A percentile compares a stretch with the other conserved stretches of the same genome.
phyloP scores from a whole-genome alignment of 2,888 invertebrate species.

The Spialia ferax region DNA sequence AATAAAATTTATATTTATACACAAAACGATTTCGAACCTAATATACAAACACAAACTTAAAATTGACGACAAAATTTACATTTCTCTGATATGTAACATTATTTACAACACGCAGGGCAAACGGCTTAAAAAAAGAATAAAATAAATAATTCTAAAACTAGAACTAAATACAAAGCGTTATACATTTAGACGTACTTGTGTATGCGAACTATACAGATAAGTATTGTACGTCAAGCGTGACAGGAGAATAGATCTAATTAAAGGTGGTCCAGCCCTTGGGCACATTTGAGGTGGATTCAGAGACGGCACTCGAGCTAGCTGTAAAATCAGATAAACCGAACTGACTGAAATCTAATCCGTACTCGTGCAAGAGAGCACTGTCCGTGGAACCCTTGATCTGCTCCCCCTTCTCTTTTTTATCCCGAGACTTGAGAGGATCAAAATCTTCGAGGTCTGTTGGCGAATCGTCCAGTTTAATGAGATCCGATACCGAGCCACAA shows the following conservation, averaged over 20 bases:
- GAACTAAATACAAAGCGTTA: conserved; percentile 55
- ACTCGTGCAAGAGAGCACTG: conserved; percentile 90
- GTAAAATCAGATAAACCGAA: conserved; percentile 80
- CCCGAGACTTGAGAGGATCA: conserved; percentile 75
- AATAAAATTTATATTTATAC: conserved; percentile 29
- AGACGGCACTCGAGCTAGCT: conserved; percentile 56
- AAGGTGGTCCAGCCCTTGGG: conserved; percentile 81
- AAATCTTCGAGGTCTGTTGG: conserved; percentile 77
- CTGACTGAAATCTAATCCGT: conserved; percentile 89
- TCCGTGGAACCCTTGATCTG: conserved; percentile 81
- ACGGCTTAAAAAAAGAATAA: conserved; percentile 52
- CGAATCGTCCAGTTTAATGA: conserved; percentile 79
- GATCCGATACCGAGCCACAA: conserved; percentile 76
- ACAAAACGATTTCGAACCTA: conserved; percentile 38
- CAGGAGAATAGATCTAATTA: conserved; percentile 55
- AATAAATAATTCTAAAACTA: conserved; percentile 60
- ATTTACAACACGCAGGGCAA: conserved; percentile 62
- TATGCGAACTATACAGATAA: conserved; percentile 13
- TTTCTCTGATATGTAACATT: conserved; percentile 71
- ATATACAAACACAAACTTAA: conserved; percentile 44
- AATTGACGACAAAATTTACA: conserved; percentile 56
- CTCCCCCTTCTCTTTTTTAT: conserved; percentile 67
- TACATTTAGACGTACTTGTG: conserved; percentile 46
- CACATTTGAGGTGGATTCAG: conserved; percentile 59
- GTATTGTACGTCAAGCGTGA: neutral